A percentile compares a stretch with the other conserved stretches of the same genome.
Conservation (phyloP, 2,888 invertebrate genomes). For the Euclidia mi region DNA sequence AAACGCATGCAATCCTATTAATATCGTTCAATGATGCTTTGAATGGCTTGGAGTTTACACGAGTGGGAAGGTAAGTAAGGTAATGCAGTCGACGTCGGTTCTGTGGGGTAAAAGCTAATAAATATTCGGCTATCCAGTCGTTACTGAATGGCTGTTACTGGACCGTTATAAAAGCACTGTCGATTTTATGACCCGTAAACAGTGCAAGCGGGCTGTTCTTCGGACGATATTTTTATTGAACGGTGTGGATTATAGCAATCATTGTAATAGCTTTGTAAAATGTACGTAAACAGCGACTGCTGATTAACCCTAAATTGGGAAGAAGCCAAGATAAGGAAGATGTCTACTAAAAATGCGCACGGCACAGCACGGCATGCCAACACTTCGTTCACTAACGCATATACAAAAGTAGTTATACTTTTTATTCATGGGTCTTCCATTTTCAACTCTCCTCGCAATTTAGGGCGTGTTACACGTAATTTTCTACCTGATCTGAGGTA, state of each 20-base stretch:
- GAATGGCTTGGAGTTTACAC: neutral
- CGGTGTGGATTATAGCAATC: neutral
- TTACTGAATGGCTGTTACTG: conserved; percentile 47
- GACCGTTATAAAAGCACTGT: conserved; percentile 41
- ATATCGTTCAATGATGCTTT: neutral
- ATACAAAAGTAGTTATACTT: too few relatives aligned
- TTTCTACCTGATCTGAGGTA: too few relatives aligned
- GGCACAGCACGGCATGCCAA: too few relatives aligned
- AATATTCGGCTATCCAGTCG: conserved; percentile 26
- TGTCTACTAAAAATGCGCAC: too few relatives aligned
- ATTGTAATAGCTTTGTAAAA: neutral
- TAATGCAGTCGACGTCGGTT: neutral
- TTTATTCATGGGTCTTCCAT: too few relatives aligned
- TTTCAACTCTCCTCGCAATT: too few relatives aligned
- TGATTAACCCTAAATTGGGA: too few relatives aligned
- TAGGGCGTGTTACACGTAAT: too few relatives aligned
- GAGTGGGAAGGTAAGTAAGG: neutral
- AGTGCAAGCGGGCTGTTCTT: conserved; percentile 8
- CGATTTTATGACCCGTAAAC: conserved; percentile 29
- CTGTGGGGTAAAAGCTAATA: conserved; percentile 32
- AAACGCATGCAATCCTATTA: neutral
- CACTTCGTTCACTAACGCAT: too few relatives aligned
- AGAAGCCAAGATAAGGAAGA: too few relatives aligned
- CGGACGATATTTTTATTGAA: conserved; percentile 5
- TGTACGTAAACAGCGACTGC: too few relatives aligned